Evolutionary conservation across 2,797 vertebrate species (phyloP).

Genomic region (Phoebastria nigripes): DNA sequence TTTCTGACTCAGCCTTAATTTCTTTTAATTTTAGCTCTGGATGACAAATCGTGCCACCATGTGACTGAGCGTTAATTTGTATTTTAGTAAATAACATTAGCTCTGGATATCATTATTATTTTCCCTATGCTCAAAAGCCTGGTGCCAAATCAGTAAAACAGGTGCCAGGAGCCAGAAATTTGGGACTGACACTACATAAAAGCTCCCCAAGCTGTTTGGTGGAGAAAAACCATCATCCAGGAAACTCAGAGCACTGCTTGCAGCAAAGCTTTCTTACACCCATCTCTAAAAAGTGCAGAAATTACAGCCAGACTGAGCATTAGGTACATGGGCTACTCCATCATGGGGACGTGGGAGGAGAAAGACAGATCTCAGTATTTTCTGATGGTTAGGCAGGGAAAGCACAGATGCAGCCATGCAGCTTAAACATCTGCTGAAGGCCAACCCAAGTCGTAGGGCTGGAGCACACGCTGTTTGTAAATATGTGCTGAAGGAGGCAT

Average conservation of each 20-base stretch:
- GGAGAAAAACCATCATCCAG: neutral
- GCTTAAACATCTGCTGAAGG: neutral
- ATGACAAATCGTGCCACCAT: conserved; percentile 62
- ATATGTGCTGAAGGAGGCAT: neutral
- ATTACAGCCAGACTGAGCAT: neutral
- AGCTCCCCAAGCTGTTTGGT: neutral
- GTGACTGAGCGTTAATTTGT: conserved; percentile 57
- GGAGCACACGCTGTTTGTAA: neutral
- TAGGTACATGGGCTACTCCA: neutral
- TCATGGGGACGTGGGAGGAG: fast-evolving
- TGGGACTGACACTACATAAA: neutral
- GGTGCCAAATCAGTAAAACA: conserved; percentile 28
- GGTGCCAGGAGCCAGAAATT: neutral
- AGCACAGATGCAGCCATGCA: neutral
- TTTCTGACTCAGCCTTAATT: conserved; percentile 70
- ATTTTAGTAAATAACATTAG: conserved; percentile 62
- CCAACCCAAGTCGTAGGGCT: neutral
- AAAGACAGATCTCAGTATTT: neutral
- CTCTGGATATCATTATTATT: conserved; percentile 46
- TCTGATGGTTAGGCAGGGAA: neutral
- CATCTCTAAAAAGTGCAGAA: neutral
- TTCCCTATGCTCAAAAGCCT: neutral
- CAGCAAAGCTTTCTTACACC: neutral
- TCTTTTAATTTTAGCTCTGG: conserved; percentile 72
- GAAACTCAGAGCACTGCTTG: neutral